phyloP scores from a whole-genome alignment of 2,888 invertebrate genomes.

The Xestia xanthographa region DNA sequence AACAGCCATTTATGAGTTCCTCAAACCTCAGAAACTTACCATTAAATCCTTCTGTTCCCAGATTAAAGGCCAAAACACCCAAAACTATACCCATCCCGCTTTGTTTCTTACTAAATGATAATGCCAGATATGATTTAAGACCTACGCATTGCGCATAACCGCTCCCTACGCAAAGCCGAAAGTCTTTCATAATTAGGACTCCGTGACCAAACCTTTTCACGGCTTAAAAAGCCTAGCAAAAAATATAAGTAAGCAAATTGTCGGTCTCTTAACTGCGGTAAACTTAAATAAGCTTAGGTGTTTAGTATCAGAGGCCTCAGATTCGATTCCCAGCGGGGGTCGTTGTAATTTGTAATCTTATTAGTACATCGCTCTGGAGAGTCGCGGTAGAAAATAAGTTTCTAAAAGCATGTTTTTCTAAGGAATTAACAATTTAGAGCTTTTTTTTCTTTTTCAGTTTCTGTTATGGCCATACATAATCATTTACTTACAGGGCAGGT shows the following conservation, averaged over 20 bases:
- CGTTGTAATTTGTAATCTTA: conserved; percentile 72
- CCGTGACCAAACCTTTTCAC: conserved; percentile 6
- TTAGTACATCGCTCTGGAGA: conserved; percentile 62
- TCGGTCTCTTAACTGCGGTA: conserved; percentile 57
- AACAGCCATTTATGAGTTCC: background rate
- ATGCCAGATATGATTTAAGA: conserved; percentile 47
- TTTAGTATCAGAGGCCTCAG: conserved; percentile 59
- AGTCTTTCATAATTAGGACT: conserved; percentile 39
- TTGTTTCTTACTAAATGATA: conserved; percentile 30
- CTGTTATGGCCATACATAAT: background rate
- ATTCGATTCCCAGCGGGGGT: conserved; percentile 68
- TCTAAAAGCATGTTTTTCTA: conserved; percentile 22
- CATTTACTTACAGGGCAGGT: background rate
- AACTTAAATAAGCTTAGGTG: conserved; percentile 77
- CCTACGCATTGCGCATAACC: conserved; percentile 50
- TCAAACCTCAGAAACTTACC: background rate
- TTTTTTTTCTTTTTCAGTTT: background rate
- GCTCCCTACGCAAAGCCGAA: conserved; percentile 1
- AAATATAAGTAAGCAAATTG: conserved; percentile 34
- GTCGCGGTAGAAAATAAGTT: background rate
- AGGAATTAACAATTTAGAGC: background rate
- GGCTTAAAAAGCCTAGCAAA: conserved; percentile 10
- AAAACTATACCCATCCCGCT: conserved; percentile 20
- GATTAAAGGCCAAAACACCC: conserved; percentile 2
- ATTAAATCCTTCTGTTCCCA: background rate